These are phyloP conservation scores for Sphaerophoria rueppellii DNA, from an alignment of 2,888 invertebrate species.

Conservation along the genomic window DNA sequence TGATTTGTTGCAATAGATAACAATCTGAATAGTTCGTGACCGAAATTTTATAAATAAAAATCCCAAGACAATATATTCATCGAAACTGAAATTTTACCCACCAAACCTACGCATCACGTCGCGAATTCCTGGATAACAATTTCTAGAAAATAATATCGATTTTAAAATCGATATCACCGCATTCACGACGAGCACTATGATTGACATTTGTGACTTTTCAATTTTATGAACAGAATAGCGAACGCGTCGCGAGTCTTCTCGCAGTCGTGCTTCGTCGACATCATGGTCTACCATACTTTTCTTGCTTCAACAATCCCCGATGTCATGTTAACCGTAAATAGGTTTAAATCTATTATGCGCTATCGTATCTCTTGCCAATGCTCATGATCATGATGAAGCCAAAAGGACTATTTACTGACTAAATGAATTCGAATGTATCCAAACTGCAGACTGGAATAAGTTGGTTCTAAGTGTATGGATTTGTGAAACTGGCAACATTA, in stretches of 20 bases:
- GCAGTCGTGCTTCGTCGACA: not conserved
- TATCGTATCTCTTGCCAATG: slow-evolving; percentile 56
- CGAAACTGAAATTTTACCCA: not conserved
- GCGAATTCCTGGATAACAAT: not conserved
- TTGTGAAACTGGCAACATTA: slow-evolving; percentile 61
- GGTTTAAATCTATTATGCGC: slow-evolving; percentile 25
- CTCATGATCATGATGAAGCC: slow-evolving; percentile 1
- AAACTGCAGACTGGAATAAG: too few relatives aligned
- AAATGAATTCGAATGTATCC: not conserved
- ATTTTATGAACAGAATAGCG: slow-evolving; percentile 42
- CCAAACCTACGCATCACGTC: not conserved
- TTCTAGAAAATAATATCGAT: slow-evolving; percentile 26
- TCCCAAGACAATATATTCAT: not conserved
- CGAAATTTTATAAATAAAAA: slow-evolving; percentile 1
- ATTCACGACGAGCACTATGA: slow-evolving; percentile 5
- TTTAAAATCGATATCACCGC: slow-evolving; percentile 4
- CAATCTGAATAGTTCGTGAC: slow-evolving; percentile 21
- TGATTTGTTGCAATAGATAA: not conserved
- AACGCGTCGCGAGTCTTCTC: slow-evolving; percentile 23
- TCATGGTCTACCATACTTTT: not conserved
- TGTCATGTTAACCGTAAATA: slow-evolving; percentile 48
- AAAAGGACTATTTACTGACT: not conserved
- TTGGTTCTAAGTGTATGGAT: not conserved
- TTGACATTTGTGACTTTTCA: slow-evolving; percentile 36
- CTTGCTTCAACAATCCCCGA: not conserved